Percentiles rank a stretch among this genome's conserved stretches.
Evolutionary conservation across 2,113 vertebrate genomes (phyloP).

Genomic region (Pantherophis guttatus): DNA sequence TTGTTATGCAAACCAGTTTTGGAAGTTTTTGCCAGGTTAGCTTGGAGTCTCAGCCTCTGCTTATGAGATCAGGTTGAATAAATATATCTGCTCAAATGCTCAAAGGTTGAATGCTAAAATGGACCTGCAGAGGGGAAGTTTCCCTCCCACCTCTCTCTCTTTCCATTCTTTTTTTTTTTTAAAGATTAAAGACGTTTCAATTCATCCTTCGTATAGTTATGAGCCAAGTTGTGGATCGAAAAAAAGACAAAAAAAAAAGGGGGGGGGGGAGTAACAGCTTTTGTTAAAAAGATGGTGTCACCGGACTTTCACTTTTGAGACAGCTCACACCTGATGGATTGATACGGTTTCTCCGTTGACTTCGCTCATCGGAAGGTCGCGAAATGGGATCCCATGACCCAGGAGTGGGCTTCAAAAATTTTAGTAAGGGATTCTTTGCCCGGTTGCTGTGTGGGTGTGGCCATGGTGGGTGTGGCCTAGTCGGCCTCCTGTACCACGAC

Average conservation of each 20-base stretch:
- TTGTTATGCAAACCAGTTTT: slow-evolving; percentile 37
- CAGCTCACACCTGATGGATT: neutral
- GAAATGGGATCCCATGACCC: too few relatives aligned
- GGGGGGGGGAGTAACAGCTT: too few relatives aligned
- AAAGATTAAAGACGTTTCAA: slow-evolving; percentile 26
- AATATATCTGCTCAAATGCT: slow-evolving; percentile 33
- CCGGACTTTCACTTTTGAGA: neutral
- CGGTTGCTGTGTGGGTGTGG: too few relatives aligned
- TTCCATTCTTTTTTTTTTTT: neutral
- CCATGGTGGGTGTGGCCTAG: too few relatives aligned
- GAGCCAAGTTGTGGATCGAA: neutral
- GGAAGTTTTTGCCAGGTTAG: slow-evolving; percentile 39
- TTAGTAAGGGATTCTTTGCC: too few relatives aligned
- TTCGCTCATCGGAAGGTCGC: too few relatives aligned
- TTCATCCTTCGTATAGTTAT: slow-evolving; percentile 24
- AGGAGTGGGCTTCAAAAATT: too few relatives aligned
- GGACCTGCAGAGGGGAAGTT: neutral
- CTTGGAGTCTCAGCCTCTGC: slow-evolving; percentile 1
- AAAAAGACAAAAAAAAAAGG: too few relatives aligned
- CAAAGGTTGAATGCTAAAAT: slow-evolving; percentile 8
- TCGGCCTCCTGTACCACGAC: too few relatives aligned
- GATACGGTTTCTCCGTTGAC: too few relatives aligned
- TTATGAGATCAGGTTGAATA: slow-evolving; percentile 37
- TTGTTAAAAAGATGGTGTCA: neutral
- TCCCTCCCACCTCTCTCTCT: neutral